Base-by-base conservation (phyloP, 2,113 vertebrate genomes). In the Toxotes chatareus region DNA sequence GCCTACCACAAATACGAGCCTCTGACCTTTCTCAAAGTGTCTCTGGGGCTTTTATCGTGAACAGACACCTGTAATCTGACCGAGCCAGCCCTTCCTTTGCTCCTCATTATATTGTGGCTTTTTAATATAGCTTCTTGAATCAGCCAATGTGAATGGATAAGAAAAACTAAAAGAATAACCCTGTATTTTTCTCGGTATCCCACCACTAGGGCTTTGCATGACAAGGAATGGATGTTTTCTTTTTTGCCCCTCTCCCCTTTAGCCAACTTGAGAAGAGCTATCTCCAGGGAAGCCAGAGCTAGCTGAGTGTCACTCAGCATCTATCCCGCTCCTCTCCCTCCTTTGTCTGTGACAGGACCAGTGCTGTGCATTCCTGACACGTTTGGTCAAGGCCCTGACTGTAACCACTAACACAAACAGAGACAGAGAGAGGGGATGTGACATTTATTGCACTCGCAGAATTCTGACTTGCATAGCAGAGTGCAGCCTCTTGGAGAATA, bases 271-370 rank as follows among this genome's bases (percentile, higher is more conserved):
- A 67, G 85, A 75, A 23, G 65, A 66, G 60, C 76, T 64, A 12
- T 80, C 86, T 90, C 85, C 3, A 12, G 85, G 74, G 90, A 83
- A 47, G 49, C 27, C 75, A 49, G 60, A 36, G 69, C 66, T 40
- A 66, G 82, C 84, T 17, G 74, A 73, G 70, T 90, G 90, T 93
- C 90, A 92, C 75, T 90, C 91, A 89, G 85, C 68, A 73, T 86
- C 76, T 34, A 60, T 61, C 68, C 64, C 2, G 11, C 82, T 64
- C 66, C 14, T 61, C 74, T 78, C 62, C 55, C 42, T 60, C 56
- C 47, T 31, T 62, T 7, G 71, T 56, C 34, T 61, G 64, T 88
- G 82, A 91, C 85, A 88, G 73, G 72, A 32, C 61, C 19, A 62
- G 42, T 42, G 63, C 80, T 92, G 57, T 85, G 86, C 44, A 89